Conservation (phyloP, 2,888 invertebrate genomes). For the Epiblema foenella region DNA sequence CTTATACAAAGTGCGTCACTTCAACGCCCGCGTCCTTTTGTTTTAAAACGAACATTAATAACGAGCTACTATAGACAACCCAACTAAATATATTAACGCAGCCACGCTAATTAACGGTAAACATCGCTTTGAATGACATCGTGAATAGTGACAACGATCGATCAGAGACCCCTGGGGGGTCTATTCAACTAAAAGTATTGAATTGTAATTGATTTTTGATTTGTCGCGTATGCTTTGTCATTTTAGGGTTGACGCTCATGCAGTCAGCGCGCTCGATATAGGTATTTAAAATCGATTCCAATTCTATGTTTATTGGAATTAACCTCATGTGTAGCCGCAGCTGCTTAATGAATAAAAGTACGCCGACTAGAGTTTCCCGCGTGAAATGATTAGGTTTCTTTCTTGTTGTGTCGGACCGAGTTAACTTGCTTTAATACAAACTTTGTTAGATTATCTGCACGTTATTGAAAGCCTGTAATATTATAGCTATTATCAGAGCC, state of each 20-base stretch:
- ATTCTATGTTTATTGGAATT: not conserved
- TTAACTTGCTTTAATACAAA: slow-evolving; percentile 45
- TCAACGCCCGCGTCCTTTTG: slow-evolving; percentile 54
- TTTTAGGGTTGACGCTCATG: not conserved
- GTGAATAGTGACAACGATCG: slow-evolving; percentile 57
- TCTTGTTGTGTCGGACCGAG: slow-evolving; percentile 43
- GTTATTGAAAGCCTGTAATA: slow-evolving; percentile 40
- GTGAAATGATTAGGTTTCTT: slow-evolving; percentile 56
- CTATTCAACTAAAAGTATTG: not conserved
- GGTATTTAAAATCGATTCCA: not conserved
- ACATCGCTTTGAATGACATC: slow-evolving; percentile 64
- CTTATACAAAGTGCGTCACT: slow-evolving; percentile 27
- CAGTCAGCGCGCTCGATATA: not conserved
- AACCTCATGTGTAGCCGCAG: slow-evolving; percentile 52
- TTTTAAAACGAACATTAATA: slow-evolving; percentile 68
- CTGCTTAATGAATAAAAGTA: slow-evolving; percentile 63
- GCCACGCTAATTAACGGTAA: slow-evolving; percentile 69
- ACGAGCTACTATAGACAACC: slow-evolving; percentile 70
- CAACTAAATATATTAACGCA: slow-evolving; percentile 76
- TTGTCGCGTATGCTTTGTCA: not conserved
- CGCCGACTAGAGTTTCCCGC: slow-evolving; percentile 54
- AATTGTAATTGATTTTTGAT: not conserved
- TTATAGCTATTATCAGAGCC: slow-evolving; percentile 35
- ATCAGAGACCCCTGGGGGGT: slow-evolving; percentile 50
- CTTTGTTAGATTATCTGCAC: slow-evolving; percentile 46